Percentiles rank a stretch among this genome's conserved stretches.
Conservation (phyloP, 2,797 vertebrate genomes). For the Darevskia nairensis region DNA sequence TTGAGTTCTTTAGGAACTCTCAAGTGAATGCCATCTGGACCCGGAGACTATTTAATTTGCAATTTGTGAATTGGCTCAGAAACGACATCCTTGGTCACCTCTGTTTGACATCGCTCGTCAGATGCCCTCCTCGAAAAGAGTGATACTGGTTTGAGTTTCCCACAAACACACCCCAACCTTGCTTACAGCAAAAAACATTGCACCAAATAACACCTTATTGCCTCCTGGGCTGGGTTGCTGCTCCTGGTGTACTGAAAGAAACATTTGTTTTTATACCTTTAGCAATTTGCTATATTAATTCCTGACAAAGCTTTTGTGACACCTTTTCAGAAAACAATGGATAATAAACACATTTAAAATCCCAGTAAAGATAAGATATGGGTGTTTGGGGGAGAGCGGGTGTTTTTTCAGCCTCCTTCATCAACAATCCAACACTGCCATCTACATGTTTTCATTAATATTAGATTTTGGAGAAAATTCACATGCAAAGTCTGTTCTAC, state of each 20-base stretch:
- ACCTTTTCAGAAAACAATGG: constrained; percentile 50
- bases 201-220: neutral
- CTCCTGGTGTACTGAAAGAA: constrained; percentile 30
- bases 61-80: neutral
- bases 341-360: constrained; percentile 41
- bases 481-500: neutral
- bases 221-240: neutral
- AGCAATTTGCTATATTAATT: constrained; percentile 46
- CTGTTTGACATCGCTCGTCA: neutral
- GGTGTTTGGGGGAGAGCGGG: neutral
- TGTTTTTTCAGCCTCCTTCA: constrained; percentile 40
- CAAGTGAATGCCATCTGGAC: neutral
- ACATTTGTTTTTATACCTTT: constrained; percentile 29
- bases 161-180: neutral
- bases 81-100: neutral
- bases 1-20: neutral
- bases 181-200: neutral
- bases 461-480: constrained; percentile 27
- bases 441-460: constrained; percentile 68
- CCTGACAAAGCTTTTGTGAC: constrained; percentile 48
- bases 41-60: neutral
- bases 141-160: neutral
- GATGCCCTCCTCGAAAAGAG: neutral
- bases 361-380: neutral
- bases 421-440: constrained; percentile 76